phyloP scores from a whole-genome alignment of 2,113 vertebrate genomes.

The Serilophus lunatus region DNA sequence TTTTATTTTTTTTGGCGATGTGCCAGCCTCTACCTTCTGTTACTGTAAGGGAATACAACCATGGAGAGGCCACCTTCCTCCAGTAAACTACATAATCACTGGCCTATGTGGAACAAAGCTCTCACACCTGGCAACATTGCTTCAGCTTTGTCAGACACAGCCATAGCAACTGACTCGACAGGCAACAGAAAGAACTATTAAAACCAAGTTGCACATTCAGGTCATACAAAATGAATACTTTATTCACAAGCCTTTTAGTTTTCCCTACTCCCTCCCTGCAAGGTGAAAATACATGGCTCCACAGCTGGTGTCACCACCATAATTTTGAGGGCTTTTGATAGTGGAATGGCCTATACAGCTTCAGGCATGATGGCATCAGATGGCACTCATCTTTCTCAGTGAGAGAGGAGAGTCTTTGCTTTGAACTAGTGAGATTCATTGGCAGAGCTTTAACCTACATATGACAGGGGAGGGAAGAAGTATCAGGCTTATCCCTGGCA shows the following conservation, averaged over 20 bases:
- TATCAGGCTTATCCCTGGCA: neutral
- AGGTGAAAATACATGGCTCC: neutral
- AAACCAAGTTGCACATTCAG: neutral
- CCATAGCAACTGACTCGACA: neutral
- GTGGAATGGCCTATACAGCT: fast-evolving
- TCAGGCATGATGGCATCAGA: neutral
- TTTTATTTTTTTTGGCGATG: neutral
- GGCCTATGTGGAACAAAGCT: neutral
- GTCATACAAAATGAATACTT: neutral
- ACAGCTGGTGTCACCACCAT: neutral
- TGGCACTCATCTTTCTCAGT: neutral
- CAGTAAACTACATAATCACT: neutral
- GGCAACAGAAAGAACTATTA: neutral
- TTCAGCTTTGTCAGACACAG: neutral
- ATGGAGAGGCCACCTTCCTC: neutral
- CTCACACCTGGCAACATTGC: neutral
- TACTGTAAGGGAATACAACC: neutral
- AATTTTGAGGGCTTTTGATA: neutral
- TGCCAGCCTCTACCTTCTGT: neutral
- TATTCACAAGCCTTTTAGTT: neutral
- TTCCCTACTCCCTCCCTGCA: neutral
- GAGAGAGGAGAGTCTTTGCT: neutral
- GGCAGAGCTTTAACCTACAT: neutral
- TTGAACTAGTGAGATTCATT: neutral
- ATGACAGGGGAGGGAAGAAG: neutral